These are phyloP conservation scores for Nicator chloris DNA, from an alignment of 2,113 vertebrate species.

Conservation along the genomic window DNA sequence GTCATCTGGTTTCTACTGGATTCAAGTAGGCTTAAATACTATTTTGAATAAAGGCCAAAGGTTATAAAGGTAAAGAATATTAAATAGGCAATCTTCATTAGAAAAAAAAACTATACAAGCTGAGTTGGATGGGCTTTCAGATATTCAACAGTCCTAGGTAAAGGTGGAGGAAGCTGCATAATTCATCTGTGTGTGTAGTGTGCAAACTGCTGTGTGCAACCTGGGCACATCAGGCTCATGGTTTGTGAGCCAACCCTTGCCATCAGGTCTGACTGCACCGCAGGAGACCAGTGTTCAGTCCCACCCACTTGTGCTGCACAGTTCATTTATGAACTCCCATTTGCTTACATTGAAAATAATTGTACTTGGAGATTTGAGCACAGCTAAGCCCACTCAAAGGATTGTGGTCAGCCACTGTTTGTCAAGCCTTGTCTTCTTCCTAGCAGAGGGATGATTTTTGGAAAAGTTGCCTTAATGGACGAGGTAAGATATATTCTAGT, in stretches of 20 bases:
- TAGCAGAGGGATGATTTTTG: neutral
- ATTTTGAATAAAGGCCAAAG: neutral
- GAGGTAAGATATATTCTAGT: neutral
- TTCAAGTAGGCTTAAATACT: neutral
- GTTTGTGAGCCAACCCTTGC: neutral
- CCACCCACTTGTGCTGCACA: fast-evolving
- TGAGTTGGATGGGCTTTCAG: neutral
- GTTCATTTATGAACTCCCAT: neutral
- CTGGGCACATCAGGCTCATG: neutral
- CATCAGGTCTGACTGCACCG: neutral
- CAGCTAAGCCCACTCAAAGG: neutral
- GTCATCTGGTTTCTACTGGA: neutral
- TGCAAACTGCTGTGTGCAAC: neutral
- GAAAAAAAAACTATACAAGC: neutral
- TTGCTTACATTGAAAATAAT: neutral
- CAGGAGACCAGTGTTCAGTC: neutral
- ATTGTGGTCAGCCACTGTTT: neutral
- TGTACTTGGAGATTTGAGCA: neutral
- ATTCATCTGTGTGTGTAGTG: neutral
- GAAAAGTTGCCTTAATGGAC: neutral
- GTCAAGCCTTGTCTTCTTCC: neutral
- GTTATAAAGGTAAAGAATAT: neutral
- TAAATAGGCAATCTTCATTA: neutral
- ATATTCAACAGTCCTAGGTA: neutral
- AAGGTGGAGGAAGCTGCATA: neutral